phyloP scores from a whole-genome alignment of 2,888 invertebrate species.

The Cerastoderma edule region DNA sequence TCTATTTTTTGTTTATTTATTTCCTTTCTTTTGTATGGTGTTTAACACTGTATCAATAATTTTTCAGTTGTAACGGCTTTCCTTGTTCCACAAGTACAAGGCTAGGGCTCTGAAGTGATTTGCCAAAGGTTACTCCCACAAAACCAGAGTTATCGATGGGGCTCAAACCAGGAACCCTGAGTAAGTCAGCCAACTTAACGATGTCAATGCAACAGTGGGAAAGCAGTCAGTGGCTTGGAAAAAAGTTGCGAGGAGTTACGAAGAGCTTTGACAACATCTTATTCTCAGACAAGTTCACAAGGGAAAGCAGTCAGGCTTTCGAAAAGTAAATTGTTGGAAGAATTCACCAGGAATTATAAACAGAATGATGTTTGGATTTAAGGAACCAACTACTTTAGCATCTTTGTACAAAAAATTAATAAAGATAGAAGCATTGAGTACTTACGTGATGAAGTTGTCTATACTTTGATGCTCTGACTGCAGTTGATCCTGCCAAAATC shows the following conservation, averaged over 20 bases:
- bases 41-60: background rate
- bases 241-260: background rate
- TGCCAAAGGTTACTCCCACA: no score
- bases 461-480: background rate
- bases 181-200: no score
- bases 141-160: no score
- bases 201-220: no score
- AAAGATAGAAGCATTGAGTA: no score
- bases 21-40: background rate
- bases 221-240: no score
- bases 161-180: no score
- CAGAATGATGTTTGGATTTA: background rate
- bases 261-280: background rate
- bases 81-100: no score
- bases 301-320: background rate
- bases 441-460: conserved; percentile 4
- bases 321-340: background rate
- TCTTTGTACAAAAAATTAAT: background rate
- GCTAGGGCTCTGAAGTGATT: no score
- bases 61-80: background rate
- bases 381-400: background rate
- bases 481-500: conserved; percentile 23
- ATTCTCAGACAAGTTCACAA: background rate
- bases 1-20: background rate
- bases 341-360: background rate